phyloP scores from a whole-genome alignment of 1,140 invertebrate species.

The Zaprionus africanus region DNA sequence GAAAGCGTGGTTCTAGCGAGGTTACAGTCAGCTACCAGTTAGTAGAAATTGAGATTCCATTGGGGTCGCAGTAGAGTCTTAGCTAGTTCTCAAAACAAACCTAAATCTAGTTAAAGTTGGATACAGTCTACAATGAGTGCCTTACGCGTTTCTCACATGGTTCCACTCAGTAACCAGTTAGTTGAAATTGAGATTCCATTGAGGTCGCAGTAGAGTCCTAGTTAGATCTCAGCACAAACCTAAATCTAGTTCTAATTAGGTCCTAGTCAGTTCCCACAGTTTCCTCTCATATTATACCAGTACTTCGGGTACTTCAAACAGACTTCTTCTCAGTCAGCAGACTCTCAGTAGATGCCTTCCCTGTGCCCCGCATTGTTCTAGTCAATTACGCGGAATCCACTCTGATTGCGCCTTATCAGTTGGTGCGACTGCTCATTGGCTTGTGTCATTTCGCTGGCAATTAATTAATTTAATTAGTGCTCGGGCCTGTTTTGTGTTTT shows the following conservation, averaged over 20 bases:
- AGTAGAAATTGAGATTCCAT: background rate
- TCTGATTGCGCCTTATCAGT: background rate
- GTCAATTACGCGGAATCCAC: background rate
- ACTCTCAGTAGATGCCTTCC: no score
- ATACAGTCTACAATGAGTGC: no score
- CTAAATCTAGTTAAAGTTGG: no score
- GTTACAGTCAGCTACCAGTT: background rate
- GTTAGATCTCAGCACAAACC: background rate
- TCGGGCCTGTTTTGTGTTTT: conserved; percentile 16
- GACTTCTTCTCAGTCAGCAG: no score
- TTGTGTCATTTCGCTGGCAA: conserved; percentile 29
- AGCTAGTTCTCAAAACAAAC: background rate
- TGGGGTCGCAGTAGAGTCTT: background rate
- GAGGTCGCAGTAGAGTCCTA: background rate
- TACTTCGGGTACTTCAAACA: no score
- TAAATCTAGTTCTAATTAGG: no score
- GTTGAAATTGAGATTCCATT: background rate
- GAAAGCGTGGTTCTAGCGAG: background rate
- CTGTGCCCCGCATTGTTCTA: background rate
- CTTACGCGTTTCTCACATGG: no score
- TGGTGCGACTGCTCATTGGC: background rate
- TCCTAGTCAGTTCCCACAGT: background rate
- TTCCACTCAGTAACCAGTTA: background rate
- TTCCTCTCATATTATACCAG: no score
- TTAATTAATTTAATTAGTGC: conserved; percentile 77